These are phyloP conservation scores for Microcebus griseorufus DNA, from an alignment of 2,113 vertebrate species.

Conservation along the genomic window DNA sequence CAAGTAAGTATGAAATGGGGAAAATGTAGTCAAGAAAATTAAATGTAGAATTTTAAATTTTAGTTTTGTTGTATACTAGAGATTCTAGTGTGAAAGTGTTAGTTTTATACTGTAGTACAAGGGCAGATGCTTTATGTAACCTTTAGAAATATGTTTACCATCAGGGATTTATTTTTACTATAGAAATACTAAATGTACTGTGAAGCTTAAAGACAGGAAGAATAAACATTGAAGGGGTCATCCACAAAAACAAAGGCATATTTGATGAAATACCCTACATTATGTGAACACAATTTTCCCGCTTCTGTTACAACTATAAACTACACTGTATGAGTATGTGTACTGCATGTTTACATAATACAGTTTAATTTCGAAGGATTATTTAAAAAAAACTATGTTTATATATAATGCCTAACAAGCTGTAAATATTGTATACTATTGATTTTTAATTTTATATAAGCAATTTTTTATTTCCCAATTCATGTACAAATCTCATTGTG, in stretches of 20 bases:
- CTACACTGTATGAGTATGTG: constrained; percentile 69
- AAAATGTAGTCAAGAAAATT: constrained; percentile 40
- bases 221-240: neutral
- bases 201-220: constrained; percentile 57
- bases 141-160: constrained; percentile 72
- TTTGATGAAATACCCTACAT: constrained; percentile 34
- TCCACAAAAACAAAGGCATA: neutral
- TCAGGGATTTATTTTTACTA: constrained; percentile 78
- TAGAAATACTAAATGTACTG: constrained; percentile 73
- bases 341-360: constrained; percentile 82
- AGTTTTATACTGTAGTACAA: constrained; percentile 64
- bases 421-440: constrained; percentile 87
- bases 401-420: constrained; percentile 73
- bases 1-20: constrained; percentile 48
- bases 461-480: constrained; percentile 85
- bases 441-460: constrained; percentile 85
- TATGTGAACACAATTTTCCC: constrained; percentile 42
- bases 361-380: constrained; percentile 71
- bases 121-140: constrained; percentile 66
- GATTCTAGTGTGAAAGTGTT: constrained; percentile 51
- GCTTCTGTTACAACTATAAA: constrained; percentile 67
- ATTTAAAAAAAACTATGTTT: constrained; percentile 69
- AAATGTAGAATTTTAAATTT: constrained; percentile 43
- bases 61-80: constrained; percentile 59
- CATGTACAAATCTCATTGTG: constrained; percentile 83